A percentile compares a stretch with the other conserved stretches of the same genome.
These are phyloP conservation scores for Sanderia malayensis DNA, from an alignment of 30 jellyfish, hydroid and myxozoan genomes.

Conservation along the genomic window DNA sequence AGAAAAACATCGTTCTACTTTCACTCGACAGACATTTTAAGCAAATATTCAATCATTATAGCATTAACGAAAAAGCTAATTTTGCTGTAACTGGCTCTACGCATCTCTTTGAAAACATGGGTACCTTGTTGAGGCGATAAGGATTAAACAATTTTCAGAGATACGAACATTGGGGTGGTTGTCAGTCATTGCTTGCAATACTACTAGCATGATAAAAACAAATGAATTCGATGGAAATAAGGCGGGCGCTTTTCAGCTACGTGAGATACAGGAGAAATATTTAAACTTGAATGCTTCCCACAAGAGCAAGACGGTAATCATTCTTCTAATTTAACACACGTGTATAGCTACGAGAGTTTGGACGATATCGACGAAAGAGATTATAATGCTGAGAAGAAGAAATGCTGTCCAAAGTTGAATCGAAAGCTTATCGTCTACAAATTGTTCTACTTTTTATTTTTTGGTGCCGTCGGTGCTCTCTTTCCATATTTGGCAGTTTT, in stretches of 20 bases:
- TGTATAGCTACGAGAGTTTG: slow-evolving; percentile 52
- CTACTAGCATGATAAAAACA: neutral
- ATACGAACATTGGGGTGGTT: no score
- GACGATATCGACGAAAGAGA: slow-evolving; percentile 45
- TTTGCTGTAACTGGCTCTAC: no score
- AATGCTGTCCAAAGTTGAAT: slow-evolving; percentile 64
- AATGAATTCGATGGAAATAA: neutral
- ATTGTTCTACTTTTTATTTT: slow-evolving; percentile 76
- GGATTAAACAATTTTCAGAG: no score
- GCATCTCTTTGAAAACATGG: no score
- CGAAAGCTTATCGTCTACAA: slow-evolving; percentile 65
- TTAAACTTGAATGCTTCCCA: neutral
- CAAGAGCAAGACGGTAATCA: no score
- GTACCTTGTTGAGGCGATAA: no score
- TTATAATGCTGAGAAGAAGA: neutral
- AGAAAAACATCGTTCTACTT: no score
- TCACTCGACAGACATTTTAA: no score
- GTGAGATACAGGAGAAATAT: neutral
- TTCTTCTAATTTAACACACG: slow-evolving; percentile 24
- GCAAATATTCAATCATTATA: no score
- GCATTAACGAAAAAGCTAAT: no score
- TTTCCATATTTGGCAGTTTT: slow-evolving; percentile 95
- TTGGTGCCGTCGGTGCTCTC: slow-evolving; percentile 96
- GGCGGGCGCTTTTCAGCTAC: neutral
- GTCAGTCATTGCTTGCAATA: no score